phyloP scores from a whole-genome alignment of 30 jellyfish, hydroid and myxozoan genomes.

The Hydractinia symbiolongicarpus region DNA sequence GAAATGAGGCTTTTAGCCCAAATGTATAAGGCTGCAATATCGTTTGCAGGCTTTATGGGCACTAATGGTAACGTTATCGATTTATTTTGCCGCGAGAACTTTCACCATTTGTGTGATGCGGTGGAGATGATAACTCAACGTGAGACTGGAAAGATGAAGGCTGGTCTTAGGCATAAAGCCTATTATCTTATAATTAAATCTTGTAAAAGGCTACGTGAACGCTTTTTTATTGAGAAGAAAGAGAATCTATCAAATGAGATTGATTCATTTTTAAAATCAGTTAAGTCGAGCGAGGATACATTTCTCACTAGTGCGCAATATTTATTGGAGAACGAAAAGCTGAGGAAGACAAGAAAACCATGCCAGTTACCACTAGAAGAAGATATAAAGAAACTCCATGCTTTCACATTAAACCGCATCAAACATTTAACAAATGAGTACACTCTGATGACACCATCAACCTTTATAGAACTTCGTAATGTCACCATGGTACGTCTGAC shows the following conservation, averaged over 20 bases:
- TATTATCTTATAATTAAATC: slow-evolving; percentile 7
- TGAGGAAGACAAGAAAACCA: slow-evolving; percentile 15
- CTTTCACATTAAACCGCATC: neutral
- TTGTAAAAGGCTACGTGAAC: neutral
- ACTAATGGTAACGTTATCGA: neutral
- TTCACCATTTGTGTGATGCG: slow-evolving; percentile 9
- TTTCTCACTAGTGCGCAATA: slow-evolving; percentile 1
- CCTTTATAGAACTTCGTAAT: slow-evolving; percentile 4
- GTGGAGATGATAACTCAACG: neutral
- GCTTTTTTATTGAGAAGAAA: neutral
- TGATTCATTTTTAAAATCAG: neutral
- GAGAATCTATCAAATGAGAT: neutral
- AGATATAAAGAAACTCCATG: slow-evolving; percentile 7
- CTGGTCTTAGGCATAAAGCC: slow-evolving; percentile 2
- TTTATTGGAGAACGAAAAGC: neutral
- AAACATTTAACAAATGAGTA: neutral
- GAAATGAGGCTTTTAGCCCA: slow-evolving; percentile 1
- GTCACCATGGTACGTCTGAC: slow-evolving; percentile 3
- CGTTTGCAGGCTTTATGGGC: neutral
- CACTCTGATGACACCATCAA: neutral
- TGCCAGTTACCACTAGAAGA: slow-evolving; percentile 16
- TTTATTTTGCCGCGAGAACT: neutral
- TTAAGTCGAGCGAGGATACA: slow-evolving; percentile 7
- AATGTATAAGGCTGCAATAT: neutral
- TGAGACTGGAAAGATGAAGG: neutral